Percentiles rank a stretch among this genome's conserved stretches.
phyloP scores from a whole-genome alignment of 2,113 vertebrate genomes.

The Heptranchias perlo region DNA sequence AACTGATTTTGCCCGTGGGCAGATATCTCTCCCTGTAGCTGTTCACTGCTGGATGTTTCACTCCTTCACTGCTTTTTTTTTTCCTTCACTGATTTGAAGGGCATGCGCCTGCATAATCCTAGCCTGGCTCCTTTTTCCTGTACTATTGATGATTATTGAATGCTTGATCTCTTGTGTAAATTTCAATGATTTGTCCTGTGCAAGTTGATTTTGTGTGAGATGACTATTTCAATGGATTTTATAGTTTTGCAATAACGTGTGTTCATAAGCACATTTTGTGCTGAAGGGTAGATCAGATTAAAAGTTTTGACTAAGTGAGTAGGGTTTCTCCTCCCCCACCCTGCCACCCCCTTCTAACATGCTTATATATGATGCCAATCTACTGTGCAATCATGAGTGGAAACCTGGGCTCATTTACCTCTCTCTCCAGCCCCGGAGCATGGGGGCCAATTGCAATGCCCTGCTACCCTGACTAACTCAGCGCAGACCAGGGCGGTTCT shows the following conservation, averaged over 20 bases:
- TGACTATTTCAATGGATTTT: not conserved
- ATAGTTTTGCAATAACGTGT: not conserved
- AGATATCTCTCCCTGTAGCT: slow-evolving; percentile 40
- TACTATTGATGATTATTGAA: not conserved
- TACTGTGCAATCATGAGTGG: not conserved
- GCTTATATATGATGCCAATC: not conserved
- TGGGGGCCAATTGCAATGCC: not conserved
- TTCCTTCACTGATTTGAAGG: slow-evolving; percentile 1
- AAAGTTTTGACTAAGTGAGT: not conserved
- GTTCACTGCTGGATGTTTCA: slow-evolving; percentile 17
- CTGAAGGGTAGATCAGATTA: not conserved
- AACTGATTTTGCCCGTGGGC: slow-evolving; percentile 52
- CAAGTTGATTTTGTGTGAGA: slow-evolving; percentile 6
- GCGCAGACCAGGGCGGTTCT: not conserved
- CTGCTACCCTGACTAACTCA: not conserved
- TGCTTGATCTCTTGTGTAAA: not conserved
- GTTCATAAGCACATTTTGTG: not conserved
- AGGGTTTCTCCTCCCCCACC: not conserved
- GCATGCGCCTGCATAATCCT: not conserved
- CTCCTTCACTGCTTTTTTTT: slow-evolving; percentile 13
- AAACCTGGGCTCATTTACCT: not conserved
- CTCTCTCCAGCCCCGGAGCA: not conserved
- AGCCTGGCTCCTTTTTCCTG: not conserved
- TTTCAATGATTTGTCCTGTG: not conserved
- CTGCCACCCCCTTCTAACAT: too few species aligned